Evolutionary conservation across 2,888 invertebrate genomes (phyloP).

Genomic region (Ceraclea dissimilis): DNA sequence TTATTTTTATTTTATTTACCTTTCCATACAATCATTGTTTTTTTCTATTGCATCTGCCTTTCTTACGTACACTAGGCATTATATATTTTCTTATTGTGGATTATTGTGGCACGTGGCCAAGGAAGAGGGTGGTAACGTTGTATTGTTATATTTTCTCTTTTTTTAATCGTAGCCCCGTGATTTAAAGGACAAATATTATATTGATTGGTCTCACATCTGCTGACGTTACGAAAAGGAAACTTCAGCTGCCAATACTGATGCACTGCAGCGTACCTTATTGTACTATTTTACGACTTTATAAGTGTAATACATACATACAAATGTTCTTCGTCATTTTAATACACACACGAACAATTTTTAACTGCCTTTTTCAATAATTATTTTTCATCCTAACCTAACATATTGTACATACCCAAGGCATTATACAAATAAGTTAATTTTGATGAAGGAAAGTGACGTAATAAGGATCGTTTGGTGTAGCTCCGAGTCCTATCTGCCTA

Average conservation of each 20-base stretch:
- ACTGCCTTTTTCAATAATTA: no score
- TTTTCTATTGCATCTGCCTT: slow-evolving; percentile 20
- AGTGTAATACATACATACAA: no score
- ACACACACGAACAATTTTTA: no score
- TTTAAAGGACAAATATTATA: slow-evolving; percentile 17
- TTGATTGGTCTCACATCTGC: slow-evolving; percentile 19
- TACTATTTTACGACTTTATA: no score
- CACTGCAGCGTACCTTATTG: background rate
- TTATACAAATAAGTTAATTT: no score
- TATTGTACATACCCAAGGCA: no score
- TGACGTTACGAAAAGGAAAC: slow-evolving; percentile 3
- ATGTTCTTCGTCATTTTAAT: no score
- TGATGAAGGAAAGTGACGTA: no score
- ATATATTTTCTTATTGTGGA: background rate
- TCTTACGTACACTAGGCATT: slow-evolving; percentile 12
- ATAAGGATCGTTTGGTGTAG: no score
- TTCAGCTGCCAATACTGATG: slow-evolving; percentile 4
- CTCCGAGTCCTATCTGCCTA: no score
- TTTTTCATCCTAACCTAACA: no score
- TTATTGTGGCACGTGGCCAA: slow-evolving; percentile 6
- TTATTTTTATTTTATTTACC: slow-evolving; percentile 14
- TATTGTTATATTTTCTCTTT: slow-evolving; percentile 11
- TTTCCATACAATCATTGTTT: slow-evolving; percentile 5
- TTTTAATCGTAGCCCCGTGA: slow-evolving; percentile 9
- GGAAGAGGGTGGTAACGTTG: slow-evolving; percentile 12